Conservation (phyloP, 64 coral and sea anemone species). For the Catalaphyllia jardinei region DNA sequence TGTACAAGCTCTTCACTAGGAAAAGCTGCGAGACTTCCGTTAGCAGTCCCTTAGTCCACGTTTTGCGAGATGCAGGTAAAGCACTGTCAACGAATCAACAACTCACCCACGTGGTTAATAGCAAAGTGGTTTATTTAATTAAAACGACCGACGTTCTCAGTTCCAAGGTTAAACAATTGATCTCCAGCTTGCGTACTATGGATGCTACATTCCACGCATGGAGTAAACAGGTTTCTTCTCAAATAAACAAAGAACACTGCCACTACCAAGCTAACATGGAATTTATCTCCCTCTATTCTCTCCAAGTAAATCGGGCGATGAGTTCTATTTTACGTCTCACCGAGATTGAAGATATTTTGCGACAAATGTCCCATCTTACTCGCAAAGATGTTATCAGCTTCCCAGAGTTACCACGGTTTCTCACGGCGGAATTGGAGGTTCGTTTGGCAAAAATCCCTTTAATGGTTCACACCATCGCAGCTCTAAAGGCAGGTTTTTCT, state of each 20-base stretch:
- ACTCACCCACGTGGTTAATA: constrained; percentile 3
- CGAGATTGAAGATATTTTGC: constrained; percentile 32
- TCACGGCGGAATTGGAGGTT: neutral
- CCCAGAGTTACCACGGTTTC: neutral
- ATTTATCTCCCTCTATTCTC: constrained; percentile 10
- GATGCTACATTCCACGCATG: neutral
- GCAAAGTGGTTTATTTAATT: constrained; percentile 12
- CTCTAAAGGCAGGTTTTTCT: constrained; percentile 30
- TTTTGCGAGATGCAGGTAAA: neutral
- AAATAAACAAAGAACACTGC: neutral
- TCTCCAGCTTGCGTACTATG: neutral
- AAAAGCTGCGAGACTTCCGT: neutral
- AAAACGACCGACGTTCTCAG: constrained; percentile 32
- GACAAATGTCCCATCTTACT: constrained; percentile 32
- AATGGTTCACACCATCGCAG: neutral
- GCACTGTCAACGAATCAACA: neutral
- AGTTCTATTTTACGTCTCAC: neutral
- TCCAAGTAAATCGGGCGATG: constrained; percentile 14
- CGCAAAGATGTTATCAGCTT: neutral
- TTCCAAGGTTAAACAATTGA: constrained; percentile 37
- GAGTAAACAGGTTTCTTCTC: neutral
- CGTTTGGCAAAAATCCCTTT: neutral
- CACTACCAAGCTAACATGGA: constrained; percentile 13
- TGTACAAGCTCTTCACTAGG: neutral
- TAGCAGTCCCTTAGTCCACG: neutral